Evolutionary conservation across 2,797 vertebrate species (phyloP), one percentile per base, ranked within the genome.

Genomic region (Eulemur mongoz): DNA sequence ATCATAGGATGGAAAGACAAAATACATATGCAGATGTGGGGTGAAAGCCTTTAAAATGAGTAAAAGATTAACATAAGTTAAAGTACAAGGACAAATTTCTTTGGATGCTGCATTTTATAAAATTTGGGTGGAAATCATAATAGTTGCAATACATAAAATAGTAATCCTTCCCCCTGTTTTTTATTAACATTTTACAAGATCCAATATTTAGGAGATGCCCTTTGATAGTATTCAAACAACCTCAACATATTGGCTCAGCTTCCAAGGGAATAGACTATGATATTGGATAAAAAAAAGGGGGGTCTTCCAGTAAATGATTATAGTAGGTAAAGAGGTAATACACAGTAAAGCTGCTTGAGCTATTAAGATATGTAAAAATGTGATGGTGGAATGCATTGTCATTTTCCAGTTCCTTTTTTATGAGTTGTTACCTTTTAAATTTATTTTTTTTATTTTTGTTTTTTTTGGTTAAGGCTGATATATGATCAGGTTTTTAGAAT

Each of bases 1-100:
- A 59, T 92, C 38, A 65, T 5, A 27, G 30, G 7, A 27, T 91
- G 38, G 57, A 94, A 95, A 97, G 57, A 95, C 95, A 69, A 23
- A 79, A 78, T 48, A 92, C n/a, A 78, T 32, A 81, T 63, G 69
- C 20, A 91, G 80, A 81, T 59, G 22, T 43, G 13, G 15, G 20
- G 8, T 73, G 65, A 92, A 9, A 70, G n/a, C 35, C 32, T 85
- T 43, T 59, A 32, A 70, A 95, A 79, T 81, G n/a, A 94, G 93
- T 32, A 84, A 94, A 93, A 81, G n/a, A 82, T 17, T 85, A 86
- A 79, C n/a, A 75, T 13, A 40, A 83, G 40, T 17, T 76, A 54
- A 93, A 57, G 17, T 43, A 0, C 12, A 57, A 15, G 13, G 40
- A 67, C 5, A 57, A 38, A 78, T 65, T 52, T 65, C 17, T 48